These are phyloP conservation scores for Cotesia chilonis DNA, from an alignment of 1,140 invertebrate genomes.

Conservation along the genomic window DNA sequence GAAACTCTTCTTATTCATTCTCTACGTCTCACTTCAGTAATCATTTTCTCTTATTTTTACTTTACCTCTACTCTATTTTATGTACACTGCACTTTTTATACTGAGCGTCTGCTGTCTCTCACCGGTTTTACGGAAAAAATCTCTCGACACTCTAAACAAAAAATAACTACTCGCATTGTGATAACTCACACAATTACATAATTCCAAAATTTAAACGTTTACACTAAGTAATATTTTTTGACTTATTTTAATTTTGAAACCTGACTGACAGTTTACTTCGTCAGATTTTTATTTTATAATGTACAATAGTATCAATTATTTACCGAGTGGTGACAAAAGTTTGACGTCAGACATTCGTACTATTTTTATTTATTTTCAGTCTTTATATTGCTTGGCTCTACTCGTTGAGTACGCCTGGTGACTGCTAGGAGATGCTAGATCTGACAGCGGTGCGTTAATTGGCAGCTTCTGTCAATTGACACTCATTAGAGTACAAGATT, in stretches of 20 bases:
- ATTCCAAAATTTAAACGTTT: too few relatives aligned
- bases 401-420: slow-evolving; percentile 12
- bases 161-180: not conserved
- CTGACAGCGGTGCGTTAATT: slow-evolving; percentile 57
- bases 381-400: not conserved
- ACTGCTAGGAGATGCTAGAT: slow-evolving; percentile 39
- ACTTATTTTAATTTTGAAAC: too few relatives aligned
- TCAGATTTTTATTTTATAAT: too few relatives aligned
- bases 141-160: not conserved
- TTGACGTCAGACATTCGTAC: not conserved
- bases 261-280: too few relatives aligned
- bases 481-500: slow-evolving; percentile 62
- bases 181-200: not conserved
- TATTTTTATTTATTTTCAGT: not conserved
- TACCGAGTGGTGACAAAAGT: too few relatives aligned
- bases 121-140: slow-evolving; percentile 1
- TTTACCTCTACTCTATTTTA: slow-evolving; percentile 10
- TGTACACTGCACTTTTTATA: slow-evolving; percentile 1
- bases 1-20: slow-evolving; percentile 8
- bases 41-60: slow-evolving; percentile 5
- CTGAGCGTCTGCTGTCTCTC: slow-evolving; percentile 17
- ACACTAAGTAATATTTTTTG: too few relatives aligned
- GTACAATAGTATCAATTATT: too few relatives aligned
- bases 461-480: slow-evolving; percentile 61
- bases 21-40: slow-evolving; percentile 19